A percentile compares a stretch with the other conserved stretches of the same genome.
These are phyloP conservation scores for Eupsilia transversa DNA, from an alignment of 2,888 invertebrate species.

Conservation along the genomic window DNA sequence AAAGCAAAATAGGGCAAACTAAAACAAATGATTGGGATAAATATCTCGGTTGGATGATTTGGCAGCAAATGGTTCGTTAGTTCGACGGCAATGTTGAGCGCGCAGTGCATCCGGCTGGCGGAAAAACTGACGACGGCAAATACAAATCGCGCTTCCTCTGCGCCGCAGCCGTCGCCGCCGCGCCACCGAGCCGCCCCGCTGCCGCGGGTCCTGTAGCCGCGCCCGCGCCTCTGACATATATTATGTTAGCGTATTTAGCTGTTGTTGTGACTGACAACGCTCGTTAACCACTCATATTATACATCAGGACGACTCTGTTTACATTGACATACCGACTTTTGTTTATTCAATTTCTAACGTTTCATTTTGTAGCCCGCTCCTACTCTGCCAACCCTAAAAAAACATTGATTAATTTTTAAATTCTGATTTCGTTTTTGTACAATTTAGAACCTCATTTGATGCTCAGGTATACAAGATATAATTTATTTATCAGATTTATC, in stretches of 20 bases:
- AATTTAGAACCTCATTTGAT: slow-evolving; percentile 75
- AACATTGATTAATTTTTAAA: slow-evolving; percentile 70
- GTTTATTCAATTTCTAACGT: slow-evolving; percentile 34
- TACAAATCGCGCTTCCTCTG: slow-evolving; percentile 84
- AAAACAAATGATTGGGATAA: slow-evolving; percentile 80
- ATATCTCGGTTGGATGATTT: slow-evolving; percentile 82
- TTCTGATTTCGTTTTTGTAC: slow-evolving; percentile 67
- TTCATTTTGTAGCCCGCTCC: slow-evolving; percentile 29
- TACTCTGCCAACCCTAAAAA: slow-evolving; percentile 47
- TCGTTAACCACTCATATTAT: slow-evolving; percentile 47
- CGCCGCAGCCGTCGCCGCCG: slow-evolving; percentile 36
- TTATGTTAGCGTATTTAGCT: slow-evolving; percentile 32
- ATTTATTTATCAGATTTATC: slow-evolving; percentile 79
- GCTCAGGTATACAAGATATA: slow-evolving; percentile 73
- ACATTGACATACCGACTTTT: slow-evolving; percentile 55
- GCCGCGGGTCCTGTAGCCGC: slow-evolving; percentile 24
- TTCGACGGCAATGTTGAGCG: slow-evolving; percentile 79
- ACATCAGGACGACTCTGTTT: slow-evolving; percentile 31
- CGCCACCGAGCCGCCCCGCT: slow-evolving; percentile 35
- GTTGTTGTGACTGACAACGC: slow-evolving; percentile 48
- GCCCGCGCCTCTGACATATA: slow-evolving; percentile 17
- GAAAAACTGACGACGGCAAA: slow-evolving; percentile 85
- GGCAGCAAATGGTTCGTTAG: slow-evolving; percentile 86
- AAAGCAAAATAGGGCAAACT: slow-evolving; percentile 72
- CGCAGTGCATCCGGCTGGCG: slow-evolving; percentile 79